Percentiles rank a stretch among this genome's conserved stretches.
Evolutionary conservation across 2,797 vertebrate species (phyloP).

Genomic region (Uromys caudimaculatus): DNA sequence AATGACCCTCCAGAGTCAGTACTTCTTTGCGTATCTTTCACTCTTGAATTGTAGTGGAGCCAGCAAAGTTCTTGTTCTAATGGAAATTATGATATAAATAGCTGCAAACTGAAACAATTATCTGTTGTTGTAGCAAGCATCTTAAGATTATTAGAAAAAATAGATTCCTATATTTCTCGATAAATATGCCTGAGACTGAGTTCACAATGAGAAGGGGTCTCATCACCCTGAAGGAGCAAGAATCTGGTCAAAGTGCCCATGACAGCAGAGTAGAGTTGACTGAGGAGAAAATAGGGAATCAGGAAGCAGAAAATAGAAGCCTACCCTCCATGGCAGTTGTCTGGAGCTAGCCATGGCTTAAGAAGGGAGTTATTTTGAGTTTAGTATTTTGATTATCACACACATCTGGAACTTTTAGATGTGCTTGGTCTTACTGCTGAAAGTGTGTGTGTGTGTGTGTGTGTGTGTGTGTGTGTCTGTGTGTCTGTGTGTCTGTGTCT

Average conservation of each 20-base stretch:
- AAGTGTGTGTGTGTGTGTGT: neutral
- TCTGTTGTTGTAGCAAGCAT: neutral
- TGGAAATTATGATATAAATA: conserved; percentile 11
- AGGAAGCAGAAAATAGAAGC: neutral
- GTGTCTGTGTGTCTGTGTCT: neutral
- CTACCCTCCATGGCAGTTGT: neutral
- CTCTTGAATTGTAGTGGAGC: neutral
- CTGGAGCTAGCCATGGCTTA: neutral
- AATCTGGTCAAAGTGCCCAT: neutral
- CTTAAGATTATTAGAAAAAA: conserved; percentile 34
- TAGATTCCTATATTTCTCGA: neutral
- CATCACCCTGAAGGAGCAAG: neutral
- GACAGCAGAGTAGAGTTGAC: neutral
- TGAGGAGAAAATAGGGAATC: neutral
- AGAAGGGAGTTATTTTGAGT: neutral
- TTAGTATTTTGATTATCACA: conserved; percentile 2
- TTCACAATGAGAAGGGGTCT: neutral
- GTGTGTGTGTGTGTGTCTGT: neutral
- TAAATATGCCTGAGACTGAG: neutral
- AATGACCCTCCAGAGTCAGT: neutral
- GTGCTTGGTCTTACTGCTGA: neutral
- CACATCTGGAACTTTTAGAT: neutral
- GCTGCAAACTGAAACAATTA: neutral
- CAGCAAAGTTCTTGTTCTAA: neutral
- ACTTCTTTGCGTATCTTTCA: neutral